A percentile compares a stretch with the other conserved stretches of the same genome.
Conservation (phyloP, 2,888 invertebrate species). For the Cephus rjabovi region DNA sequence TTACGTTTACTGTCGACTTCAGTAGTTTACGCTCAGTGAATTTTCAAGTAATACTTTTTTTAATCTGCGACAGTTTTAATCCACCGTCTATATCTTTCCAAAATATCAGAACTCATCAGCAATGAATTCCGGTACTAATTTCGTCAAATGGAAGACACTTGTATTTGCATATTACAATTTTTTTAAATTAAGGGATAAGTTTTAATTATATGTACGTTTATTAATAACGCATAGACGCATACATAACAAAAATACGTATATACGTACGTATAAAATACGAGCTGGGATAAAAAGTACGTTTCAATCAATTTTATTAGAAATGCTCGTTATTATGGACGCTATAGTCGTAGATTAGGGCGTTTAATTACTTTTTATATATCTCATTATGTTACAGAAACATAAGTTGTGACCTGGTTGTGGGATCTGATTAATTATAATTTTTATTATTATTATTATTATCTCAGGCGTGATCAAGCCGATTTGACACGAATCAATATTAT, state of each 20-base stretch:
- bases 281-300: background rate
- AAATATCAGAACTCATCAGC: background rate
- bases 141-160: background rate
- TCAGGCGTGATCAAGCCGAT: background rate
- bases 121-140: background rate
- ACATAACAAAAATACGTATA: background rate
- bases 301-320: background rate
- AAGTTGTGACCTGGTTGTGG: conserved; percentile 45
- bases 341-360: conserved; percentile 23
- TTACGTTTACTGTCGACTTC: background rate
- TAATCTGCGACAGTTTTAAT: background rate
- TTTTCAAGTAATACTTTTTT: background rate
- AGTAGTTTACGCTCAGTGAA: background rate
- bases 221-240: too few relatives aligned
- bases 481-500: background rate
- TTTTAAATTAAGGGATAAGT: background rate
- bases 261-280: too few relatives aligned
- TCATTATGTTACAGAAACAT: conserved; percentile 21
- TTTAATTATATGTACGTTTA: background rate
- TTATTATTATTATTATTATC: background rate
- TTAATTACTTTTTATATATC: conserved; percentile 20
- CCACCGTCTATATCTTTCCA: background rate
- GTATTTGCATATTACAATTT: background rate
- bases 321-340: background rate
- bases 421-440: conserved; percentile 40